Evolutionary conservation across 1,140 invertebrate species (phyloP).

Genomic region (Tetranychus cinnabarinus): DNA sequence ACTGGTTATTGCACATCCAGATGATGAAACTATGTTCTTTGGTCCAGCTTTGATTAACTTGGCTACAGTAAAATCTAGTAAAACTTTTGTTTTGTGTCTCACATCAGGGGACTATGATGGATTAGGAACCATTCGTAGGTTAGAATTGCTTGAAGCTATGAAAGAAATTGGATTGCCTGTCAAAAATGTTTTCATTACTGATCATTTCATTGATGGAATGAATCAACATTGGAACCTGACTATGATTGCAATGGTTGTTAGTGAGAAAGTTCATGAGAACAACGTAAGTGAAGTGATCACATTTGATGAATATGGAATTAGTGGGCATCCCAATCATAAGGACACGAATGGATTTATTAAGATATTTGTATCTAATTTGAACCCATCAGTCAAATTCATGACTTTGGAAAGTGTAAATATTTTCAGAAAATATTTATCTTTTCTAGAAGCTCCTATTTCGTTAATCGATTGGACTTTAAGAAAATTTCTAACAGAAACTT

Average conservation of each 20-base stretch:
- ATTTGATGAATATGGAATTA: conserved; percentile 66
- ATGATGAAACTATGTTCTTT: conserved; percentile 97
- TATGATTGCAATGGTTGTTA: background rate
- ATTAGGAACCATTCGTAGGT: conserved; percentile 1
- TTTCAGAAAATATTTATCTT: conserved; percentile 57
- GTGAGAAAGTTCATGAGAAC: background rate
- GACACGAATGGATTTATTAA: conserved; percentile 52
- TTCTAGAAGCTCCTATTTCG: conserved; percentile 44
- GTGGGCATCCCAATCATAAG: conserved; percentile 60
- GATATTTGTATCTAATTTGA: conserved; percentile 11
- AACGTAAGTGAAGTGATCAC: conserved; percentile 35
- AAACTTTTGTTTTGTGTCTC: conserved; percentile 61
- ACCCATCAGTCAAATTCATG: conserved; percentile 28
- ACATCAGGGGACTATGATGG: conserved; percentile 32
- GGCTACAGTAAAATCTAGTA: conserved; percentile 29
- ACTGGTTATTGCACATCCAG: conserved; percentile 74
- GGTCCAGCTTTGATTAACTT: conserved; percentile 34
- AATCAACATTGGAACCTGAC: background rate
- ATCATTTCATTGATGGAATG: conserved; percentile 1
- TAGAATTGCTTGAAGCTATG: background rate
- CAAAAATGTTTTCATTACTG: background rate
- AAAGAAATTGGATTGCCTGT: background rate
- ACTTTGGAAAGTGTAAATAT: conserved; percentile 57
- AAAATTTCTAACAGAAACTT: background rate
- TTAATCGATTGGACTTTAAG: background rate